Evolutionary conservation across 1,140 invertebrate genomes (phyloP).

Genomic region (Drosophila ironensis): DNA sequence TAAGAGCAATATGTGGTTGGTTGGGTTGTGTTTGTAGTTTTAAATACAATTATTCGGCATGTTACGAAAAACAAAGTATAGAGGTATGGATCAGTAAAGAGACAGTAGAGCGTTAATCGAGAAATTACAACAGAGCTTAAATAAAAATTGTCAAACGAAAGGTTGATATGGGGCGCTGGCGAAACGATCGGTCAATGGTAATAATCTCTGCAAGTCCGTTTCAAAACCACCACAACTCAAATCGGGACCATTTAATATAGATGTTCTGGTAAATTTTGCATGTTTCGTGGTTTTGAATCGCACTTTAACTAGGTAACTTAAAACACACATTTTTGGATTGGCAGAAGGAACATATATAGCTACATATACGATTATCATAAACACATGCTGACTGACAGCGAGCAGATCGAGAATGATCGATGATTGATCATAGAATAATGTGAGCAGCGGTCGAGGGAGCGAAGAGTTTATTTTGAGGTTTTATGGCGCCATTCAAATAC

Average conservation of each 20-base stretch:
- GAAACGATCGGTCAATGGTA: conserved; percentile 19
- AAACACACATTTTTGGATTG: conserved; percentile 10
- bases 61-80: conserved; percentile 57
- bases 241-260: too few species aligned
- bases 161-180: conserved; percentile 7
- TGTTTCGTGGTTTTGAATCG: not conserved
- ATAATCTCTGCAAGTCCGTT: conserved; percentile 8
- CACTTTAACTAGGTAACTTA: conserved; percentile 9
- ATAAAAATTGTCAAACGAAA: conserved; percentile 21
- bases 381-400: conserved; percentile 62
- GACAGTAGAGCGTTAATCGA: conserved; percentile 9
- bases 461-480: not conserved
- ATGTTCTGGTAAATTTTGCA: too few species aligned
- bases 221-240: conserved; percentile 4
- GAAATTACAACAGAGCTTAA: conserved; percentile 39
- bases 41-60: conserved; percentile 35
- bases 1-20: conserved; percentile 28
- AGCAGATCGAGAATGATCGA: conserved; percentile 37
- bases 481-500: conserved; percentile 3
- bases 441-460: conserved; percentile 24
- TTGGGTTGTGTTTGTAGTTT: conserved; percentile 32
- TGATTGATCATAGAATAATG: conserved; percentile 23
- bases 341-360: conserved; percentile 16
- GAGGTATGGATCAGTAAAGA: conserved; percentile 64
- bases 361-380: conserved; percentile 43